Base-by-base conservation (phyloP, 2,113 vertebrate species). In the Turnix velox region DNA sequence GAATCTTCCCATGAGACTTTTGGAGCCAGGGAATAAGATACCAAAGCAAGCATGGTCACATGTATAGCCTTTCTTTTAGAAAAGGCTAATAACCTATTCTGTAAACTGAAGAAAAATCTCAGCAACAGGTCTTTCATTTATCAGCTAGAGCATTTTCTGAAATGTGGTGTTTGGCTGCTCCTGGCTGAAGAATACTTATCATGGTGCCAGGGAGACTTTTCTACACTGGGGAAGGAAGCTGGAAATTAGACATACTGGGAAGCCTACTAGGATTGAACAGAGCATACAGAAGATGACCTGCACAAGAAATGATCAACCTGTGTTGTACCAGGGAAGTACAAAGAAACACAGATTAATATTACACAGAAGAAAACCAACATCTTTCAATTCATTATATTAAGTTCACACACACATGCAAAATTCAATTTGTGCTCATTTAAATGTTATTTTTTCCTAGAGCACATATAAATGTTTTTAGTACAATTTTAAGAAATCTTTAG, bases 121-220 rank as follows among this genome's bases (percentile, higher is more conserved):
- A 37, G 15, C n/a, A 61, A n/a, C 27, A 43, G 16, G 7, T 25
- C 78, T 77, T 85, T 46, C 14, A 45, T 19, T 54, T 27, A 40
- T 20, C 6, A 28, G 10, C 7, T 7, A 8, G 1, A 51, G 2
- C 0, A 4, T 7, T 40, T 61, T 61, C 33, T 43, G 57, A 3
- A 77, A 81, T 73, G 12, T 15, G 23, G 3, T 12, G 0, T 48
- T 87, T 75, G 25, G 1, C 5, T 90, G 71, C 45, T n/a, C 28
- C 20, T 68, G 24, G 17, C 27, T 84, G 24, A 71, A 57, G 8
- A 24, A 54, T 7, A 10, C 20, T 7, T 13, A 54, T 20, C 22
- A 37, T 17, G 3, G 24, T 46, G 14, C 9, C 3, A 7, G 24
- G n/a, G 11, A 57, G 58, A 35, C 24, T 30, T 48, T 37, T 63